Percentiles rank a stretch among this genome's conserved stretches.
Evolutionary conservation across 1,140 invertebrate species (phyloP).

Genomic region (Psix sp.): DNA sequence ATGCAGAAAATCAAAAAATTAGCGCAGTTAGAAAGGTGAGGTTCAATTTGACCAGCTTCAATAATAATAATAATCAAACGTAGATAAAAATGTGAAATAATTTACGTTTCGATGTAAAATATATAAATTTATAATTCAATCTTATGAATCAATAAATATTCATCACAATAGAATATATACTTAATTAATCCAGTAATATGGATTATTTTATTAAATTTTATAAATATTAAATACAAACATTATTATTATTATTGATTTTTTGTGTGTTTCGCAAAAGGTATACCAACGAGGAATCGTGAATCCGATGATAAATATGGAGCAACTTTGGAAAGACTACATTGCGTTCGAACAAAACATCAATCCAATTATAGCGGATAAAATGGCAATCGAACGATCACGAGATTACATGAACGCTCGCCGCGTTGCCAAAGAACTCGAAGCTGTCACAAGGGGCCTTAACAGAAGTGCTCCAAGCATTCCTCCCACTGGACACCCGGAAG

Average conservation of each 20-base stretch:
- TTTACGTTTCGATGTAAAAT: too few relatives aligned
- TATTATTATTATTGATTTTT: background rate
- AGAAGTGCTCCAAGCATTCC: slow-evolving; percentile 95
- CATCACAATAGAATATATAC: too few relatives aligned
- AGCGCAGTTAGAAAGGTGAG: slow-evolving; percentile 95
- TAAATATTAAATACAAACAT: too few relatives aligned
- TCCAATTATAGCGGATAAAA: slow-evolving; percentile 95
- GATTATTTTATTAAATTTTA: too few relatives aligned
- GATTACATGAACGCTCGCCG: slow-evolving; percentile 98
- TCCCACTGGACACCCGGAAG: slow-evolving; percentile 92
- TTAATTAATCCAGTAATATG: too few relatives aligned
- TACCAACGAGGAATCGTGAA: slow-evolving; percentile 97
- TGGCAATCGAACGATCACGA: slow-evolving; percentile 91
- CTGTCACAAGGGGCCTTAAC: slow-evolving; percentile 95
- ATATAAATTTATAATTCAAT: background rate
- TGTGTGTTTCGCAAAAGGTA: slow-evolving; percentile 77
- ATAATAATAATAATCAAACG: background rate
- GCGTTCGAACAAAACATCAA: slow-evolving; percentile 96
- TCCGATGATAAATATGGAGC: slow-evolving; percentile 98
- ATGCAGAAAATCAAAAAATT: slow-evolving; percentile 99
- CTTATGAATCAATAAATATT: too few relatives aligned
- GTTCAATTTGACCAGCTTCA: background rate
- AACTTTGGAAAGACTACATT: slow-evolving; percentile 99
- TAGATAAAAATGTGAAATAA: too few relatives aligned
- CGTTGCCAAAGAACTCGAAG: slow-evolving; percentile 98